Evolutionary conservation across 2,113 vertebrate species (phyloP).

Genomic region (Polyodon spathula): DNA sequence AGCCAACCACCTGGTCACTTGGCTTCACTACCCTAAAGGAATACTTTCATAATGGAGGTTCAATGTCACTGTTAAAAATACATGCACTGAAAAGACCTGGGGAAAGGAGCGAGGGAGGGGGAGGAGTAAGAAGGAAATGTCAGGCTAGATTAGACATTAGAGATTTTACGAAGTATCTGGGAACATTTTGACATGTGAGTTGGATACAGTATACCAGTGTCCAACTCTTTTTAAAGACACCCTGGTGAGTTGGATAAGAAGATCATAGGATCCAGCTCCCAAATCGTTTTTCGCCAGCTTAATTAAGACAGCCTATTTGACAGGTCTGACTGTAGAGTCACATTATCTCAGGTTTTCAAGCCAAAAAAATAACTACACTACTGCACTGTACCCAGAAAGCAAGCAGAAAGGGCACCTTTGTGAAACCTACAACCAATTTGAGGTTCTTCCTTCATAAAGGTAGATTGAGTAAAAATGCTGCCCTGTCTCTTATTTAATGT

Average conservation of each 20-base stretch:
- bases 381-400: neutral
- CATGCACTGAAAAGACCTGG: constrained; percentile 16
- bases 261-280: neutral
- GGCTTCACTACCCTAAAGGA: constrained; percentile 31
- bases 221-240: no score
- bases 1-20: constrained; percentile 34
- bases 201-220: no score
- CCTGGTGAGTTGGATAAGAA: no score
- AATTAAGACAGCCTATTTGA: constrained; percentile 9
- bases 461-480: neutral
- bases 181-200: no score
- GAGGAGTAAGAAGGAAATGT: neutral
- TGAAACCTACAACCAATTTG: neutral
- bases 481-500: neutral
- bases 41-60: constrained; percentile 6
- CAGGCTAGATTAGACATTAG: neutral
- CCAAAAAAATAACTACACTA: neutral
- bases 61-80: constrained; percentile 39
- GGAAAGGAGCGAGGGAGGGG: constrained; percentile 6
- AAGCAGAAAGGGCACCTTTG: neutral
- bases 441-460: constrained; percentile 1
- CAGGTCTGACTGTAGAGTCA: constrained; percentile 8
- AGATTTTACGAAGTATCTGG: neutral
- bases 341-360: neutral
- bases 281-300: constrained; percentile 6